Conservation (phyloP, 2,888 invertebrate species). For the Petrophora chlorosata region DNA sequence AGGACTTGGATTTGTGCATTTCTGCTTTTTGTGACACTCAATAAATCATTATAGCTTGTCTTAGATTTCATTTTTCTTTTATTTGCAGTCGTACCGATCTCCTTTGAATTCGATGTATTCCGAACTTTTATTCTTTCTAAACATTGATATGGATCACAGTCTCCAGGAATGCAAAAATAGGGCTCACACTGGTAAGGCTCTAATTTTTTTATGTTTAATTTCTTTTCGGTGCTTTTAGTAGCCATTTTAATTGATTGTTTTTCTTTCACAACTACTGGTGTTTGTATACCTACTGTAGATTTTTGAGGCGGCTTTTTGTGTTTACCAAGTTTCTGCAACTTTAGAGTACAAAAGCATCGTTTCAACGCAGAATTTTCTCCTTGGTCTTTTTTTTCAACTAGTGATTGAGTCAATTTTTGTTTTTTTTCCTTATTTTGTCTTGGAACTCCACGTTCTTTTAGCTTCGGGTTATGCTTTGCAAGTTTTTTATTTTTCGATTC, state of each 20-base stretch:
- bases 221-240: neutral
- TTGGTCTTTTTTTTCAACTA: constrained; percentile 30
- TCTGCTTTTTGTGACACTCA: neutral
- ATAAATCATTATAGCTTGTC: neutral
- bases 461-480: neutral
- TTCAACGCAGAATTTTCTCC: constrained; percentile 30
- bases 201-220: constrained; percentile 4
- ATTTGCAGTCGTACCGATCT: constrained; percentile 7
- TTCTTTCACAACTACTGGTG: neutral
- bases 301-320: neutral
- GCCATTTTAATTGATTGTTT: neutral
- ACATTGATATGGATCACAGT: constrained; percentile 49
- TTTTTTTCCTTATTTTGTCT: constrained; percentile 17
- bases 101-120: constrained; percentile 29
- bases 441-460: neutral
- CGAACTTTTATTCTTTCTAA: constrained; percentile 40
- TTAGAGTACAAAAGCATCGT: constrained; percentile 51
- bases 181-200: constrained; percentile 40
- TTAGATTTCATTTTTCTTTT: constrained; percentile 12
- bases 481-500: constrained; percentile 8
- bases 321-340: constrained; percentile 33
- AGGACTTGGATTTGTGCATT: neutral
- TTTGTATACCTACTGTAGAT: neutral
- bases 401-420: constrained; percentile 29
- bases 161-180: constrained; percentile 47